Evolutionary conservation across 2,113 vertebrate species (phyloP).

Genomic region (Ophthalmolycus amberensis): DNA sequence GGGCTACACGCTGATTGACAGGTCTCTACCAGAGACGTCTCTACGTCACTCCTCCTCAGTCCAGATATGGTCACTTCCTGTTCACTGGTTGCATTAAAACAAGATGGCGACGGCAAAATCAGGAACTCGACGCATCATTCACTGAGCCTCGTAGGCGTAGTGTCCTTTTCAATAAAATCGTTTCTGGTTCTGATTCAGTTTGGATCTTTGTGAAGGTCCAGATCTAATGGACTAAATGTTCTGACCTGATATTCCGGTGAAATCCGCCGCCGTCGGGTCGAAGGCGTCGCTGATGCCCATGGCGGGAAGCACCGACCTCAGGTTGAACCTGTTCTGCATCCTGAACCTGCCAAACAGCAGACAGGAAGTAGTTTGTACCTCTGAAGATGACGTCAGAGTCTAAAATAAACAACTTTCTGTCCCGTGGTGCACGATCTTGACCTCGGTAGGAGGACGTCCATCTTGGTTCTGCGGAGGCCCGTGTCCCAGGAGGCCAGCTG

Average conservation of each 20-base stretch:
- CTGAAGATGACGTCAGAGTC: not conserved
- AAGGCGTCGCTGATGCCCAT: constrained; percentile 91
- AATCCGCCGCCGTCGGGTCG: constrained; percentile 87
- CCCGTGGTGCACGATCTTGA: constrained; percentile 45
- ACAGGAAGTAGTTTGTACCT: not conserved
- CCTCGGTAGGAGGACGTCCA: constrained; percentile 93
- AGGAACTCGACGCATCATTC: no score
- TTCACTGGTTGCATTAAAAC: no score
- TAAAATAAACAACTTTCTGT: not conserved
- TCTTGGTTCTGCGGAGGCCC: constrained; percentile 85
- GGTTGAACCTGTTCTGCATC: constrained; percentile 89
- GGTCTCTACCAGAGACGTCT: no score
- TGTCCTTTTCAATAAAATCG: no score
- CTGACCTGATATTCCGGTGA: constrained; percentile 92
- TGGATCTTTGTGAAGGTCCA: no score
- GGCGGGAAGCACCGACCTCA: constrained; percentile 85
- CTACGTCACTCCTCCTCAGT: no score
- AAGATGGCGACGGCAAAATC: no score
- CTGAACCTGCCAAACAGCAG: constrained; percentile 84
- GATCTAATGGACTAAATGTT: no score
- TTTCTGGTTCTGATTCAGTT: no score
- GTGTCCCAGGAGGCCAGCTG: constrained; percentile 84
- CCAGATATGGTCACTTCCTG: no score
- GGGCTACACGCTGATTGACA: no score
- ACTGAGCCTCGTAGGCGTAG: no score